These are phyloP conservation scores for Creontiades dilutus DNA, from an alignment of 2,888 invertebrate species.

Conservation along the genomic window DNA sequence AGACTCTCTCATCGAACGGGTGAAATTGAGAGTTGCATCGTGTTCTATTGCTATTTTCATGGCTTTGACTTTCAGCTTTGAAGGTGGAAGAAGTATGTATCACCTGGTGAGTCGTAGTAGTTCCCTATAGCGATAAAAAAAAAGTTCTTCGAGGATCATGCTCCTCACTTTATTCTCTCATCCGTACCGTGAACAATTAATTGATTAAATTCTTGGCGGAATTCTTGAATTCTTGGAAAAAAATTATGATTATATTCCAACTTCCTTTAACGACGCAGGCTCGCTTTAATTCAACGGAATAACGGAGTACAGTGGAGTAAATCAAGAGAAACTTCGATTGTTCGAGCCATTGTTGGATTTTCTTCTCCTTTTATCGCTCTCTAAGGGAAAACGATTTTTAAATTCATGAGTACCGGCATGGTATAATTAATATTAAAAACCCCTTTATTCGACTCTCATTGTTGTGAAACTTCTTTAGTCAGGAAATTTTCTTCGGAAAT, in stretches of 20 bases:
- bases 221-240: too few species aligned
- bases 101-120: too few species aligned
- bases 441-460: conserved; percentile 10
- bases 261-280: neutral
- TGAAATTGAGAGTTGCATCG: too few species aligned
- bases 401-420: conserved; percentile 17
- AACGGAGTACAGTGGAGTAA: neutral
- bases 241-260: neutral
- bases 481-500: neutral
- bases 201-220: too few species aligned
- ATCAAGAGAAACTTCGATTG: neutral
- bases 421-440: neutral
- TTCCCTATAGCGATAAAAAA: too few species aligned
- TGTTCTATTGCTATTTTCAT: too few species aligned
- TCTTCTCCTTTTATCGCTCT: neutral
- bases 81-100: too few species aligned
- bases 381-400: neutral
- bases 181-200: too few species aligned
- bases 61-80: too few species aligned
- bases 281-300: neutral
- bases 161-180: too few species aligned
- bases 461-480: neutral
- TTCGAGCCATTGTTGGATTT: conserved; percentile 31
- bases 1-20: too few species aligned
- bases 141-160: too few species aligned